Conservation (phyloP, 2,113 vertebrate genomes). For the Spilogale gracilis region DNA sequence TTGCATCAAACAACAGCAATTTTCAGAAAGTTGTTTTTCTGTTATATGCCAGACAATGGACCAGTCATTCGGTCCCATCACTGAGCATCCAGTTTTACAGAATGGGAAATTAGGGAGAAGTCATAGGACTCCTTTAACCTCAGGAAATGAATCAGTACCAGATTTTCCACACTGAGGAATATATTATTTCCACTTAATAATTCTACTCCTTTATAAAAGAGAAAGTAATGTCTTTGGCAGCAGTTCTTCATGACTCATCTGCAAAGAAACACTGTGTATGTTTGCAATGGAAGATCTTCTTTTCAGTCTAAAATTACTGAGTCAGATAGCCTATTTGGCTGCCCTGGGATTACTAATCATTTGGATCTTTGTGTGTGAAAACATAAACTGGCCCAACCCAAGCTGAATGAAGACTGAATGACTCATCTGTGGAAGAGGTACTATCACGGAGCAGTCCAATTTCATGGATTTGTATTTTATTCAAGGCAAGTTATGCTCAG, state of each 20-base stretch:
- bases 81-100: neutral
- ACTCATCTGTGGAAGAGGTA: neutral
- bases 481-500: neutral
- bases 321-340: neutral
- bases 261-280: neutral
- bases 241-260: neutral
- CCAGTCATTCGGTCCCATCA: fast-evolving
- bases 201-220: neutral
- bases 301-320: neutral
- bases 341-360: neutral
- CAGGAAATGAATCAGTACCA: neutral
- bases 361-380: neutral
- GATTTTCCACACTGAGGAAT: neutral
- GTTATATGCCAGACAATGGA: neutral
- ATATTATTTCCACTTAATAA: neutral
- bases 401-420: neutral
- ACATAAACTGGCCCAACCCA: neutral
- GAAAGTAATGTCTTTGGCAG: fast-evolving
- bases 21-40: neutral
- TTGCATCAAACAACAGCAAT: neutral
- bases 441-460: neutral
- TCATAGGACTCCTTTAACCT: neutral
- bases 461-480: neutral
- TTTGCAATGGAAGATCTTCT: neutral
- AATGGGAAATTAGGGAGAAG: neutral